Evolutionary conservation across 2,113 vertebrate genomes (phyloP), one percentile per base, ranked within the genome.

Genomic region (Dipodomys spectabilis): DNA sequence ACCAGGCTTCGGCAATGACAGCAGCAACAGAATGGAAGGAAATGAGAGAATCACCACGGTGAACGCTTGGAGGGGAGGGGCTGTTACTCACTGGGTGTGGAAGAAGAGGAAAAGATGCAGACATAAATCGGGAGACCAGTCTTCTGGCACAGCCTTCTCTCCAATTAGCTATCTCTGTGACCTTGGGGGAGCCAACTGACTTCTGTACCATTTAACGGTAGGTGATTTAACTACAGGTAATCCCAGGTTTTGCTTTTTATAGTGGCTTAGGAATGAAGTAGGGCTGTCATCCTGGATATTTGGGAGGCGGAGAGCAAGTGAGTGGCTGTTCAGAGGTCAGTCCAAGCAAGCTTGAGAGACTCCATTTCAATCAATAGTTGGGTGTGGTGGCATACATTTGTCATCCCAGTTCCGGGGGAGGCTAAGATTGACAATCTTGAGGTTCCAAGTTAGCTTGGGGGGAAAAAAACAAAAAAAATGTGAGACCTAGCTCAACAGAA

Each of bases 81-180:
- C 19, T 1, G 49, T 4, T 6, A 2, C 4, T n/a, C 60, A 3
- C 6, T 27, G 65, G 18, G 2, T 9, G 1, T 0, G 22, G 28
- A 10, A 18, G 35, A 32, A 44, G 68, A 28, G 25, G 68, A n/a
- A 23, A 0, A 27, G 0, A 3, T 12, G 28, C 49, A 11, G 0
- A 13, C 30, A 5, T 69, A 30, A 5, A 11, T 44, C 16, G 18
- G 82, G 25, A 10, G 85, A 5, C 19, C 15, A 2, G 30, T 0
- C 7, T 30, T 35, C 49, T 39, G 4, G 10, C 0, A 6, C 11
- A 5, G 10, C 2, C 5, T 7, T 16, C 18, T 6, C 57, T 74
- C 32, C 45, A 65, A 1, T 1, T 5, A 22, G 12, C 10, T 6
- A 62, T 44, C 35, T 53, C 28, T 45, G n/a, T 64, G 72, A 39